phyloP scores from a whole-genome alignment of 1,140 invertebrate species.

The Pogonomyrmex californicus region DNA sequence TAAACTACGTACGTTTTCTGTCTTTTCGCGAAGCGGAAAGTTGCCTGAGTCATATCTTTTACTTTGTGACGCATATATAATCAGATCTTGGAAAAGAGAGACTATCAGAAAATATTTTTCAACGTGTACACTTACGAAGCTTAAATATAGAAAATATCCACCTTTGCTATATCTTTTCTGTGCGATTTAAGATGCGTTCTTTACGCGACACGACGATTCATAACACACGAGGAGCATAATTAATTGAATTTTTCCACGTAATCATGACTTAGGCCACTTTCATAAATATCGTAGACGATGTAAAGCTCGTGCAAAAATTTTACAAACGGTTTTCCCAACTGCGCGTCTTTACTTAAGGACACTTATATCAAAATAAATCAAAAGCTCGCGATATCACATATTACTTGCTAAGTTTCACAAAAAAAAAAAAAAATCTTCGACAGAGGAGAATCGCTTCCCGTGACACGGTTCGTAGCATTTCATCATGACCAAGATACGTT shows the following conservation, averaged over 20 bases:
- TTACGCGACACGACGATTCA: neutral
- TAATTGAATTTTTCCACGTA: slow-evolving; percentile 5
- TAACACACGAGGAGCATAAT: slow-evolving; percentile 4
- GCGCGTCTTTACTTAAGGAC: slow-evolving; percentile 61
- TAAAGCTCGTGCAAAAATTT: slow-evolving; percentile 17
- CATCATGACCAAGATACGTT: slow-evolving; percentile 56
- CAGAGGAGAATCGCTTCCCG: slow-evolving; percentile 64
- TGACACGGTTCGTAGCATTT: slow-evolving; percentile 43
- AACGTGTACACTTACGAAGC: neutral
- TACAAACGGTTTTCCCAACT: slow-evolving; percentile 9
- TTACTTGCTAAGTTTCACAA: slow-evolving; percentile 61
- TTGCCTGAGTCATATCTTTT: slow-evolving; percentile 32
- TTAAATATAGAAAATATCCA: slow-evolving; percentile 21
- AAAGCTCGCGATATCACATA: slow-evolving; percentile 69
- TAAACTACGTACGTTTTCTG: neutral
- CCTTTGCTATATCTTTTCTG: slow-evolving; percentile 16
- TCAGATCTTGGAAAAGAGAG: neutral
- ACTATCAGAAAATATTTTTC: slow-evolving; percentile 33
- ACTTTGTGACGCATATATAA: slow-evolving; percentile 10
- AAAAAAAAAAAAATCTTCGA: slow-evolving; percentile 60
- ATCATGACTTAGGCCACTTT: slow-evolving; percentile 46
- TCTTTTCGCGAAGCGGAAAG: slow-evolving; percentile 27
- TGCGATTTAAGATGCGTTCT: slow-evolving; percentile 22
- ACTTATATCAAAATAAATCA: slow-evolving; percentile 75
- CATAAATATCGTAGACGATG: slow-evolving; percentile 36